Evolutionary conservation across 2,888 invertebrate genomes (phyloP).

Genomic region (Eristalis intricaria): DNA sequence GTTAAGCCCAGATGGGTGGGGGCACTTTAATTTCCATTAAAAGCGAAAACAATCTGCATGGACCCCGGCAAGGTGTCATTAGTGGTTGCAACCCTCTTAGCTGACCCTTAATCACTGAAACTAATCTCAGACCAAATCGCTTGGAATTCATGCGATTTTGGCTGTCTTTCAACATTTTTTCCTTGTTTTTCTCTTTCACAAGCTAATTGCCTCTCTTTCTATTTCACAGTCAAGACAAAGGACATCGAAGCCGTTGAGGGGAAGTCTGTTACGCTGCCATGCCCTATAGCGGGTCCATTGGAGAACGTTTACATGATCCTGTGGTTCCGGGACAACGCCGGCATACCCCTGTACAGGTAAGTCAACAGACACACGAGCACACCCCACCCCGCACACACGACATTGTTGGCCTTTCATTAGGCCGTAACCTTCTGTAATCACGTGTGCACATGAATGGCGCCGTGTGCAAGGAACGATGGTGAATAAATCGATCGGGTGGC

Average conservation of each 20-base stretch:
- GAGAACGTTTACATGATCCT: conserved; percentile 96
- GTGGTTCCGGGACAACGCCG: conserved; percentile 94
- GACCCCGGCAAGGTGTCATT: conserved; percentile 20
- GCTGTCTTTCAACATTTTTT: not conserved
- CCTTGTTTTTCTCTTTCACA: not conserved
- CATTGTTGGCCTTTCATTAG: not conserved
- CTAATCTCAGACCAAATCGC: conserved; percentile 33
- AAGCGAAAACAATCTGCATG: not conserved
- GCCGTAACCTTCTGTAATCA: conserved; percentile 36
- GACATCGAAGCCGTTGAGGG: conserved; percentile 94
- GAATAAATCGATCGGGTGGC: conserved; percentile 22
- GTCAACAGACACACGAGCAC: conserved; percentile 72
- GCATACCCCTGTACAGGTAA: conserved; percentile 94
- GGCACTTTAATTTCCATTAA: not conserved
- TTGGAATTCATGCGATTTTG: conserved; percentile 18
- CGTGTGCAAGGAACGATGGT: not conserved
- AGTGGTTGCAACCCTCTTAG: conserved; percentile 3
- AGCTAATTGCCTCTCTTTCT: conserved; percentile 26
- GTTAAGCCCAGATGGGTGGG: not conserved
- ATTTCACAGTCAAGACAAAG: conserved; percentile 85
- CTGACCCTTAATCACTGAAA: conserved; percentile 46
- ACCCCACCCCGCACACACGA: not conserved
- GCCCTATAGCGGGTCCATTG: conserved; percentile 91
- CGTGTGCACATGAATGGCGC: conserved; percentile 16
- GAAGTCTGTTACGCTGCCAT: conserved; percentile 92